Evolutionary conservation across 2,797 vertebrate species (phyloP), one percentile per base, ranked within the genome.

Genomic region (Vespertilio murinus): DNA sequence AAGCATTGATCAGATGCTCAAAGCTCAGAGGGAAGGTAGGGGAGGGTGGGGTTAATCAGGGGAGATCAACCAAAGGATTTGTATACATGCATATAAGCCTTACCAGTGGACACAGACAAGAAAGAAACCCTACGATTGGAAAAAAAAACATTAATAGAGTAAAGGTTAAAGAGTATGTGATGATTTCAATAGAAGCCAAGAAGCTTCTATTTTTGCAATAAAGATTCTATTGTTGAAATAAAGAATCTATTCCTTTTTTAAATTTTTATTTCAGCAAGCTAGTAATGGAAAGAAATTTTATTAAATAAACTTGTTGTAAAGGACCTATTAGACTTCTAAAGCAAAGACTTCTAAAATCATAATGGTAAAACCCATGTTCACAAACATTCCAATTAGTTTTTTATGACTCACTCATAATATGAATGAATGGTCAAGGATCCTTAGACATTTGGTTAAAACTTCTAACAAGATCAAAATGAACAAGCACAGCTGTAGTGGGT

Each of bases 141-240:
- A n/a, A n/a, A 59, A 92, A 86, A 65, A 92, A 49, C 2, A 38
- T 47, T 18, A 77, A 81, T 33, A 88, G 59, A 89, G 56, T 56
- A 65, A 79, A 84, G 38, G 40, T 74, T 70, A 49, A 79, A 73
- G 18, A 80, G 28, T 59, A 49, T 59, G 30, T 75, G 13, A 84
- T 71, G n/a, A 28, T 64, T 95, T 95, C 20, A 54, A 69, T 28
- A 38, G 20, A 47, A 75, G n/a, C 23, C 47, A 90, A 71, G 56
- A 81, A 94, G 30, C 35, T n/a, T n/a, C n/a, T n/a, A n/a, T n/a
- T n/a, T n/a, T n/a, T n/a, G n/a, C n/a, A n/a, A n/a, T n/a, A n/a
- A n/a, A n/a, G n/a, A n/a, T n/a, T n/a, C n/a, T n/a, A 70, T 59
- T 74, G 12, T 35, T 92, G 71, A 87, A 87, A 89, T n/a, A 77